These are phyloP conservation scores for Phalloptychus januarius DNA, from an alignment of 2,797 vertebrate genomes.

Conservation along the genomic window DNA sequence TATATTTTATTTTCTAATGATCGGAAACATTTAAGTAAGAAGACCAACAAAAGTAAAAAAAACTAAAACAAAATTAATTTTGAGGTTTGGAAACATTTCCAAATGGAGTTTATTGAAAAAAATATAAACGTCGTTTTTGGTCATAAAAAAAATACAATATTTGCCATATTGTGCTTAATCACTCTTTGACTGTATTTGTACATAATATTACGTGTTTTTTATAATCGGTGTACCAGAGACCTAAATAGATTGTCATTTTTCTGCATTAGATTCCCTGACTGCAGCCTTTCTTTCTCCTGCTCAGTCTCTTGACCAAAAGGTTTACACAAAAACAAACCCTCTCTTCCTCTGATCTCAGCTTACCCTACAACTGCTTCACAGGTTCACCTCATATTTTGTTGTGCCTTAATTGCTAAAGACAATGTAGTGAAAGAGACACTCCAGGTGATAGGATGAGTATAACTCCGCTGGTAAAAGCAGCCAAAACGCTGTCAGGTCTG, in stretches of 20 bases:
- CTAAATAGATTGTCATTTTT: slow-evolving; percentile 43
- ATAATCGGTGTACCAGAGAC: slow-evolving; percentile 46
- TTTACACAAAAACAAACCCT: slow-evolving; percentile 28
- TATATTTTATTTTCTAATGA: background rate
- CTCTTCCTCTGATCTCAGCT: slow-evolving; percentile 46
- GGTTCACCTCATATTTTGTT: slow-evolving; percentile 51
- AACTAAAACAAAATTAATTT: no score
- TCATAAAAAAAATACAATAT: background rate
- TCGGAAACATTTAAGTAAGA: background rate
- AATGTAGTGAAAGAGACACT: slow-evolving; percentile 55
- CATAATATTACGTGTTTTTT: slow-evolving; percentile 2
- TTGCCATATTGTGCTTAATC: background rate
- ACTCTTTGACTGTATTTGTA: background rate
- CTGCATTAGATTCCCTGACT: slow-evolving; percentile 35
- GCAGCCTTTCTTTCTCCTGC: slow-evolving; percentile 4
- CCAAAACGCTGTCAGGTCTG: slow-evolving; percentile 38
- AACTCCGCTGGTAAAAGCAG: slow-evolving; percentile 30
- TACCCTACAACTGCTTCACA: slow-evolving; percentile 46
- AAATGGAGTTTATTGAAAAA: background rate
- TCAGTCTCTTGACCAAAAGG: slow-evolving; percentile 31
- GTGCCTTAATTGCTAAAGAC: slow-evolving; percentile 53
- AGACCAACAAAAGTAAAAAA: background rate
- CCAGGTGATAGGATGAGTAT: slow-evolving; percentile 31
- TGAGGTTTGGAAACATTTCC: background rate
- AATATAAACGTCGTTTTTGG: background rate